phyloP scores from a whole-genome alignment of 2,888 invertebrate species.

The Branchellion lobata region DNA sequence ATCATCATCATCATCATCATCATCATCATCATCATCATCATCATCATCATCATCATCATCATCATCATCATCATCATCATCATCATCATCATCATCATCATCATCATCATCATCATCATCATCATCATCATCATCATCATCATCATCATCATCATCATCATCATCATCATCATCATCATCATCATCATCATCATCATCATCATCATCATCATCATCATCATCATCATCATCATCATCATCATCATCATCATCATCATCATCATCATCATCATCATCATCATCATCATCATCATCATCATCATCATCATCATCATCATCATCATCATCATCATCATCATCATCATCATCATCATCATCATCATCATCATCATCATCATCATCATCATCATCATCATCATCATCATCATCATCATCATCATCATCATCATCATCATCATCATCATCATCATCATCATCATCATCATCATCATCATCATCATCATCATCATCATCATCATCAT shows the following conservation, averaged over 20 bases:
- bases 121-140: slow-evolving; percentile 21
- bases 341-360: slow-evolving; percentile 29
- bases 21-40: not conserved
- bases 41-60: not conserved
- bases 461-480: slow-evolving; percentile 16
- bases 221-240: slow-evolving; percentile 28
- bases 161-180: slow-evolving; percentile 35
- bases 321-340: slow-evolving; percentile 1
- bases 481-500: slow-evolving; percentile 25
- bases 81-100: slow-evolving; percentile 29
- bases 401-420: slow-evolving; percentile 28
- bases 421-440: slow-evolving; percentile 17
- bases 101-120: slow-evolving; percentile 39
- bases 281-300: slow-evolving; percentile 36
- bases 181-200: slow-evolving; percentile 38
- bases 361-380: slow-evolving; percentile 26
- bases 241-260: slow-evolving; percentile 25
- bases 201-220: slow-evolving; percentile 35
- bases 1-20: not conserved
- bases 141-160: slow-evolving; percentile 33
- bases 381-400: slow-evolving; percentile 31
- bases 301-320: slow-evolving; percentile 35
- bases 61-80: slow-evolving; percentile 27
- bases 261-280: not conserved
- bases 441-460: slow-evolving; percentile 24